Evolutionary conservation across 2,797 vertebrate species (phyloP).

Genomic region (Pseudochirops cupreus): DNA sequence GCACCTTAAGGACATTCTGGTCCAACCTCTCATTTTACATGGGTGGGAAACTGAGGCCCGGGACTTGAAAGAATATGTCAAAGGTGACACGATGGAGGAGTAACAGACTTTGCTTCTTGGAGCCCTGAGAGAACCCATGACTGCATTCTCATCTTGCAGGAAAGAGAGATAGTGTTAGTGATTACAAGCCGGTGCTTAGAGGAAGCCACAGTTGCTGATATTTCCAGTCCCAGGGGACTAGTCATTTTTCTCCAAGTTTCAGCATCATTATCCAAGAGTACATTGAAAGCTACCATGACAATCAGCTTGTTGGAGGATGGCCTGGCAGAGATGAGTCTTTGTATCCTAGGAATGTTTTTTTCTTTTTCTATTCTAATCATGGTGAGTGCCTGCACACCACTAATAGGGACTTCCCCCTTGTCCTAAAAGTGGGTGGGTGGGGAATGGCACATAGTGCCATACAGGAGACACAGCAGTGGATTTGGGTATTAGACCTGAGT

Average conservation of each 20-base stretch:
- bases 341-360: background rate
- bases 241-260: conserved; percentile 11
- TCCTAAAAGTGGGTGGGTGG: background rate
- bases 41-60: background rate
- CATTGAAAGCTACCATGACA: background rate
- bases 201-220: background rate
- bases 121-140: background rate
- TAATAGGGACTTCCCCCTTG: background rate
- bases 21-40: background rate
- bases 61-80: background rate
- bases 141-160: background rate
- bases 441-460: background rate
- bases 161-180: background rate
- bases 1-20: background rate
- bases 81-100: background rate
- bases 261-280: background rate
- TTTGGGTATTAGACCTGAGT: background rate
- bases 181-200: background rate
- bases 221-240: background rate
- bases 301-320: background rate
- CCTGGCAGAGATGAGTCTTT: background rate
- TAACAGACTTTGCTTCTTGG: background rate
- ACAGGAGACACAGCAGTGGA: background rate
- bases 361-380: background rate
- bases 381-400: background rate